Evolutionary conservation across 2,888 invertebrate genomes (phyloP).

Genomic region (Tachystola acroxantha): DNA sequence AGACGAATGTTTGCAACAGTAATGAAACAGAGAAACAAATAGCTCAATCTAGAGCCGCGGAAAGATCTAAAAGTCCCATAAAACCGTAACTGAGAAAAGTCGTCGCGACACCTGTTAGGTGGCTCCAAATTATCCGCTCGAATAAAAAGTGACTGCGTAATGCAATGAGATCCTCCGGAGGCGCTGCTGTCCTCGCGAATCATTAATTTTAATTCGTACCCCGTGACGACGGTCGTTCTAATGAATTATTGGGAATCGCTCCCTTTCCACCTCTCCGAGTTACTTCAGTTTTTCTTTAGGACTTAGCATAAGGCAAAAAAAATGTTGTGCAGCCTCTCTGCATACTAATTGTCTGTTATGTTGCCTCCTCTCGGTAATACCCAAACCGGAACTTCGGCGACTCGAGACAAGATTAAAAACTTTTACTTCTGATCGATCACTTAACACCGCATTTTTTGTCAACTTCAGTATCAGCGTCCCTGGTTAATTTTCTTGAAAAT

Average conservation of each 20-base stretch:
- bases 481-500: conserved; percentile 36
- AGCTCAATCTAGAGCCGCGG: conserved; percentile 6
- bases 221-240: conserved; percentile 68
- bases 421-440: conserved; percentile 68
- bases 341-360: conserved; percentile 77
- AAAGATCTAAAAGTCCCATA: conserved; percentile 31
- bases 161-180: conserved; percentile 57
- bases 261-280: conserved; percentile 48
- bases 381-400: conserved; percentile 54
- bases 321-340: conserved; percentile 66
- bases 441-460: conserved; percentile 52
- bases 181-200: conserved; percentile 66
- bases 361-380: conserved; percentile 51
- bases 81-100: conserved; percentile 51
- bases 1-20: not conserved
- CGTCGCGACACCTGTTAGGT: conserved; percentile 55
- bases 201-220: conserved; percentile 77
- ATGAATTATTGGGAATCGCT: conserved; percentile 77
- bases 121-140: conserved; percentile 59
- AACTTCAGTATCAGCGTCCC: conserved; percentile 46
- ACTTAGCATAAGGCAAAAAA: conserved; percentile 76
- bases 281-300: conserved; percentile 66
- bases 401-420: conserved; percentile 68
- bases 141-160: conserved; percentile 70
- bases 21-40: conserved; percentile 13